Evolutionary conservation across 2,113 vertebrate genomes (phyloP), one percentile per base, ranked within the genome.

Genomic region (Megaleporinus macrocephalus): DNA sequence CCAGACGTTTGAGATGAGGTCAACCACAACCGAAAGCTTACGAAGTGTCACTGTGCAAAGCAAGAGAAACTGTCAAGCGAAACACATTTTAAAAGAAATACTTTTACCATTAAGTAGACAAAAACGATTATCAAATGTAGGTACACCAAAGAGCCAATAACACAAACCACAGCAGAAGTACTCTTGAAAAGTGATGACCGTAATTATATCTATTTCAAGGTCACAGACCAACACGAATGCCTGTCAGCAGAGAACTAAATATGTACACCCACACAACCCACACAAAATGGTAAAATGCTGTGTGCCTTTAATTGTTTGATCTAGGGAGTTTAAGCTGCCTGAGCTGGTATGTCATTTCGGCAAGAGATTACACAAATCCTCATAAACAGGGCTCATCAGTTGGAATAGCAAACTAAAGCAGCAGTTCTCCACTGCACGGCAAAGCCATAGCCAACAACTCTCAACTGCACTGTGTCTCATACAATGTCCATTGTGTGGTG

Each of bases 361-460:
- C 70, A 73, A 41, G 1, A 59, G 71, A 69, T 69, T 53, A 49
- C n/a, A 36, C 29, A 80, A 29, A 75, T 70, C 82, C 44, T 74
- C 15, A 41, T 69, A 36, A 65, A 74, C 41, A 76, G 1, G 24
- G 16, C 59, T 51, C 9, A 44, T 15, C 41, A 10, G 15, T 53
- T 16, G 15, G 14, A 5, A 73, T n/a, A 16, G 71, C 6, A 9
- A 5, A 62, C 4, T 14, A 62, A 24, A 76, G 12, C 63, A 66
- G 5, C 14, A 15, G 29, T 9, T 44, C 41, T 44, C 4, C 41
- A 44, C 41, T 44, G 10, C 41, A 44, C 41, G 5, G 63, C 3
- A 20, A 10, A 12, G 29, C 18, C 26, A 1, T 26, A 15, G 36
- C 49, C 18, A 57, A 30, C 12, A 4, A 27, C 10, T 12, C 51